Base-by-base conservation (phyloP, 2,113 vertebrate genomes). In the Microcebus tavaratra region DNA sequence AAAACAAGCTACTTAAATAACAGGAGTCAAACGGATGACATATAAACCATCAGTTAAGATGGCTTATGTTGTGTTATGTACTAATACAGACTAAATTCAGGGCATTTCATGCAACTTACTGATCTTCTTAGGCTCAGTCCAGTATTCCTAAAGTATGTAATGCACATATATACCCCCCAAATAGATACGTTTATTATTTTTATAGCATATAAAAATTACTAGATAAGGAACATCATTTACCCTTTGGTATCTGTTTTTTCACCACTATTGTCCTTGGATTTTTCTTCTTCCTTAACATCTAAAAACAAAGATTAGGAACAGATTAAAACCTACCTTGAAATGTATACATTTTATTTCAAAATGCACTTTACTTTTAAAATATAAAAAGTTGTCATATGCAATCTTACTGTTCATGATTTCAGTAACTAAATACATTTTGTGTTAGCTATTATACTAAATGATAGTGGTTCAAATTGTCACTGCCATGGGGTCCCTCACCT, bases 221-320 rank as follows among this genome's bases (percentile, higher is more conserved):
- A n/a, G 13, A 61, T 72, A 92, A 88, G 20, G 17, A 87, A 75
- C 39, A 50, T 39, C 13, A 48, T 81, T 98, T 99, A 99, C 99
- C 99, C 99, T 99, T 99, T 99, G 97, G 98, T 94, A 17, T 99
- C 99, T 75, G 98, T 98, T 97, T 99, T 99, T 97, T 99, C 99
- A 96, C 98, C 98, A 97, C 98, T 98, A 97, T 83, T 98, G 96
- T 99, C 99, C 98, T 99, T 99, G 34, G 98, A 97, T 98, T 99
- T 99, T 94, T 99, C 99, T 92, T 99, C 99, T 76, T 99, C 99
- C 96, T 99, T 99, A 88, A 99, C 98, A 97, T 99, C 99, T 99
- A 98, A 91, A 98, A 93, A 81, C 20, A 97, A 93, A 97, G 78
- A 94, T 95, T 83, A 27, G 10, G 61, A 81, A 95, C 31, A 73